Evolutionary conservation across 2,797 vertebrate species (phyloP).

Genomic region (Molossus alvarezi): DNA sequence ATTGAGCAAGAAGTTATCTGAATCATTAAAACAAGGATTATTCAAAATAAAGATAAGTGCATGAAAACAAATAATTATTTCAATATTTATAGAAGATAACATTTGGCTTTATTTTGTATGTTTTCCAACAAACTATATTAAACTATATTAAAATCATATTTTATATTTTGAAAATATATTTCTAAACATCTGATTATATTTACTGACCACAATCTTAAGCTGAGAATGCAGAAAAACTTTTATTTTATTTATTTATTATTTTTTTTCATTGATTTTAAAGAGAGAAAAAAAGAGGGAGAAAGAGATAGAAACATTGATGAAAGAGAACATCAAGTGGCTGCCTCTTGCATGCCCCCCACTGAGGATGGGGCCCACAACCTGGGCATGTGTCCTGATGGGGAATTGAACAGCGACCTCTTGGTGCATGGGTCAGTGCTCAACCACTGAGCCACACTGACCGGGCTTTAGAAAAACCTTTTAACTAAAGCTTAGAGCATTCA

Average conservation of each 20-base stretch:
- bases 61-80: constrained; percentile 4
- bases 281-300: too few relatives aligned
- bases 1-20: not conserved
- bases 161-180: constrained; percentile 46
- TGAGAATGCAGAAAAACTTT: constrained; percentile 61
- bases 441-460: too few relatives aligned
- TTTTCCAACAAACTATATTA: not conserved
- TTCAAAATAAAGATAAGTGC: not conserved
- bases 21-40: not conserved
- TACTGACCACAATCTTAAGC: constrained; percentile 62
- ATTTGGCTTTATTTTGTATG: not conserved
- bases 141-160: constrained; percentile 40
- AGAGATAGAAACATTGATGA: too few relatives aligned
- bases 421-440: too few relatives aligned
- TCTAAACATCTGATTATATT: constrained; percentile 55
- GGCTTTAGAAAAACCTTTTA: constrained; percentile 58
- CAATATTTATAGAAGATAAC: not conserved
- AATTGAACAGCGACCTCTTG: too few relatives aligned
- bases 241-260: not conserved
- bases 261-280: too few relatives aligned
- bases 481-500: constrained; percentile 51
- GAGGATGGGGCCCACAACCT: too few relatives aligned
- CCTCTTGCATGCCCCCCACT: too few relatives aligned
- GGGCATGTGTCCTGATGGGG: too few relatives aligned
- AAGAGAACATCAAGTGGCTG: too few relatives aligned